Base-by-base conservation (phyloP, 1,140 invertebrate species). In the Trachelipus rathkii region DNA sequence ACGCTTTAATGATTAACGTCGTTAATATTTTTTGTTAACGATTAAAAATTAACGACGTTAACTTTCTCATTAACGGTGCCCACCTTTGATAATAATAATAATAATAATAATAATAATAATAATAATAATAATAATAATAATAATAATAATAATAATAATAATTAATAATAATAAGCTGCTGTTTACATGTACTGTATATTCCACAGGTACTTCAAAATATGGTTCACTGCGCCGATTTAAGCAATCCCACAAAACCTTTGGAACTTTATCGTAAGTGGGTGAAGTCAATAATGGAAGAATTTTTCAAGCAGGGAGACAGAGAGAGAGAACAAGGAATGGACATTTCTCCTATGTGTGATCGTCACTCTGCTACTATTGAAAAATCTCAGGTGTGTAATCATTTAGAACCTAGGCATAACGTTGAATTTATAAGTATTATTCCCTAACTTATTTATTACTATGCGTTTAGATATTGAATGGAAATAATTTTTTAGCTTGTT, bases 171-270 rank as follows among this genome's bases (percentile, higher is more conserved):
- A 15, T 13, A 3, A 33, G 1, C 33, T 33, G 6, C 33, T 33
- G 6, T 33, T 33, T 33, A 33, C 6, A 33, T 33, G 33, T 33
- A 33, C 33, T 33, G 33, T 60, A 60, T 60, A 60, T 68, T 60
- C 60, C 85, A 24, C 86, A 97, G 90, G 96, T 99, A 75, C 89
- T 99, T 79, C 96, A 99, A 88, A 99, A 98, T 87, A 91, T 99
- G 88, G 96, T 99, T 81, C 97, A 99, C 87, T 98, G 97, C 86
- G 96, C 97, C 46, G 97, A 99, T 87, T 87, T 99, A 69, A 97
- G 95, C 82, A 99, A 99, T 87, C 97, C 97, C 71, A 99, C 97
- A n/a, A 99, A 99, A 87, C 96, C 96, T 9, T 87, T 99, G 81
- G 89, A 92, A 21, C 86, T 99, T 13, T 99, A 99, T 85, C 90